phyloP scores from a whole-genome alignment of 1,140 invertebrate species.

The Laupala kohalensis region DNA sequence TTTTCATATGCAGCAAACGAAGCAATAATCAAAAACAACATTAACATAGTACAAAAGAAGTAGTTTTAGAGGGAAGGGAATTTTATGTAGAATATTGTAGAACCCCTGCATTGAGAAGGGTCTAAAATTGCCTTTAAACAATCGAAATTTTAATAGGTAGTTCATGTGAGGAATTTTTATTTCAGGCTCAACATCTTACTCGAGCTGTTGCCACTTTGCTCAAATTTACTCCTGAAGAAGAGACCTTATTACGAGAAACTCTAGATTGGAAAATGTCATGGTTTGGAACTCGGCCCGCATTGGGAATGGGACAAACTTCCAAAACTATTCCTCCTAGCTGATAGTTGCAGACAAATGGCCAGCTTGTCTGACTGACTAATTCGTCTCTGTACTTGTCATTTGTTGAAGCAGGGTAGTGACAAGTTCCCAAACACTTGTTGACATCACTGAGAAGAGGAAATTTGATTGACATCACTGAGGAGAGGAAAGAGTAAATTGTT shows the following conservation, averaged over 20 bases:
- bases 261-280: constrained; percentile 79
- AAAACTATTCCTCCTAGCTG: constrained; percentile 42
- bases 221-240: constrained; percentile 73
- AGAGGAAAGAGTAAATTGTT: too few relatives aligned
- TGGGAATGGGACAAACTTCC: constrained; percentile 40
- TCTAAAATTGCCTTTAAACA: too few relatives aligned
- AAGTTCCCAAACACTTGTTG: neutral
- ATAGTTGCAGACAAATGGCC: constrained; percentile 20
- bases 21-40: too few relatives aligned
- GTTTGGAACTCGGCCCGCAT: constrained; percentile 55
- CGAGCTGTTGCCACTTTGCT: constrained; percentile 73
- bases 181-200: constrained; percentile 76
- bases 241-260: constrained; percentile 72
- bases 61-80: too few relatives aligned
- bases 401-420: neutral
- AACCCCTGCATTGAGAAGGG: too few relatives aligned
- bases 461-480: neutral
- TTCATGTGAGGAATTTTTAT: too few relatives aligned
- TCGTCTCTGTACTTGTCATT: neutral
- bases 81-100: too few relatives aligned
- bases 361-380: neutral
- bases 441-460: neutral
- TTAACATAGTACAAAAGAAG: too few relatives aligned
- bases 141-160: too few relatives aligned
- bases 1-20: too few relatives aligned